Base-by-base conservation (phyloP, 2,797 vertebrate species). In the Luscinia luscinia region DNA sequence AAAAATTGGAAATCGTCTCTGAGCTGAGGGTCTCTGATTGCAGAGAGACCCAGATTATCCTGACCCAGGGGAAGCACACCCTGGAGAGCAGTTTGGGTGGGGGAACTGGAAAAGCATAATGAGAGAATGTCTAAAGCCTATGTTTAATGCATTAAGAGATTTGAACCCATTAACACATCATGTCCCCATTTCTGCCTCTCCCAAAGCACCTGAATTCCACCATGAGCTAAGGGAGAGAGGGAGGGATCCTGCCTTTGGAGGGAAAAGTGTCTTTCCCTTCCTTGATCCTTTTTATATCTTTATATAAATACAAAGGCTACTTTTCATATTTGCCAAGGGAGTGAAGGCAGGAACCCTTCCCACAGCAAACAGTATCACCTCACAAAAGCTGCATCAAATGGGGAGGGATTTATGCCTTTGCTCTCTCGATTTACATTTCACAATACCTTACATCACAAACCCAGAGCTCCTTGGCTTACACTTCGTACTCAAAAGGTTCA, bases 1-100 rank as follows among this genome's bases (percentile, higher is more conserved):
- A 95, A 96, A 96, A 96, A 95, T 52, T 74, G 54, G 83, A 96
- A 96, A 93, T 94, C 72, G 34, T 87, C 66, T 41, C 89, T 81
- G 77, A 96, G 95, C 43, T 82, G 87, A 80, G 78, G 88, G 32
- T 86, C 73, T 89, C 45, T 89, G 85, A 87, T 49, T 84, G 83
- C 94, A 96, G 73, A 51, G 72, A 95, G 81, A 80, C 87, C 17
- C 51, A 30, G 79, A 86, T 90, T 94, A 84, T 69, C 78, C 74
- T 85, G 87, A 81, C 86, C 90, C 48, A 40, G n/a, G 67, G 73
- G 75, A 75, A 92, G 94, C 48, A 75, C 10, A 63, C 69, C 73
- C 91, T 5, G 6, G 76, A 93, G 93, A 94, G 48, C 41, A 81
- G 67, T 77, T 92, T 77, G 69, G 74, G 84, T 81, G 78, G 67